Conservation (phyloP, 2,113 vertebrate species). For the Rhinoderma darwinii region DNA sequence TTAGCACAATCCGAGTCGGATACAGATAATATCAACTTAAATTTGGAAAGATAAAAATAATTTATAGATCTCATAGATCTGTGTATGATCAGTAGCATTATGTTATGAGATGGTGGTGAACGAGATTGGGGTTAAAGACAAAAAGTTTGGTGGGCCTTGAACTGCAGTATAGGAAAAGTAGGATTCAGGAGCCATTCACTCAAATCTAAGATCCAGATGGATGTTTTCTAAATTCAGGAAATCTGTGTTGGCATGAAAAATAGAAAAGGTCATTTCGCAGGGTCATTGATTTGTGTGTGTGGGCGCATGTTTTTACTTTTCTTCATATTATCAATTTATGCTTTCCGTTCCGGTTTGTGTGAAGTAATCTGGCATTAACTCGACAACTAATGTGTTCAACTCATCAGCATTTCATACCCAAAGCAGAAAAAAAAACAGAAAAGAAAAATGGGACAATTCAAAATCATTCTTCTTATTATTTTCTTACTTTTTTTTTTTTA, state of each 20-base stretch:
- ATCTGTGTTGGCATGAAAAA: not conserved
- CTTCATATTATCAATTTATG: not conserved
- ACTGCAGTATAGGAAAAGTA: too few species aligned
- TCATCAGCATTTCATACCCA: not conserved
- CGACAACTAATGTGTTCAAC: not conserved
- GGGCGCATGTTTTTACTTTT: not conserved
- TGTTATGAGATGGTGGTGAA: too few species aligned
- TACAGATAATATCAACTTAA: too few species aligned
- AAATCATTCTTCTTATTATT: too few species aligned
- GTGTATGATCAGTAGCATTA: too few species aligned
- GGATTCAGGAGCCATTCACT: not conserved
- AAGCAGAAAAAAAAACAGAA: not conserved
- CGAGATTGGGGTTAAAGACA: too few species aligned
- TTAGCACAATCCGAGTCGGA: too few species aligned
- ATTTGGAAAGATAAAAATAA: too few species aligned
- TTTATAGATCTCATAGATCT: too few species aligned
- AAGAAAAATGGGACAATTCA: too few species aligned
- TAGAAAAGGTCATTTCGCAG: not conserved
- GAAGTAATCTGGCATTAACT: constrained; percentile 3
- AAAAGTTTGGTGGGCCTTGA: too few species aligned
- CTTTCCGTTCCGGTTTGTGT: not conserved
- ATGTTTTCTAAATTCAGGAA: not conserved
- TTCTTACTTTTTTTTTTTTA: too few species aligned
- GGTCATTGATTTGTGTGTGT: not conserved
- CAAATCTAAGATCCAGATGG: not conserved